Evolutionary conservation across 2,888 invertebrate genomes (phyloP), one percentile per base, ranked within the genome.

Genomic region (Lithophane leautieri): DNA sequence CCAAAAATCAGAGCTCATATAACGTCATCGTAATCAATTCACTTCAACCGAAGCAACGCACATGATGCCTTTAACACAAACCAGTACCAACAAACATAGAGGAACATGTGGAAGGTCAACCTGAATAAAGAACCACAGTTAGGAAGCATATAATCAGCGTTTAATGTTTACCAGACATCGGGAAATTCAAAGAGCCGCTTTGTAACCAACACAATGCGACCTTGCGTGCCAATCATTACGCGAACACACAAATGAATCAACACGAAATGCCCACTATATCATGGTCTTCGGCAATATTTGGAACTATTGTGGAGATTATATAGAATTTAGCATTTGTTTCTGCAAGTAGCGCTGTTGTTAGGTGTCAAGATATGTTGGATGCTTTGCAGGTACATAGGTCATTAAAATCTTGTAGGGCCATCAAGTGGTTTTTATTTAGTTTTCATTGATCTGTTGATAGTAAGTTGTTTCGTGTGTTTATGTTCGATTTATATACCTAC

Each of bases 191-290:
- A 82, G 75, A 83, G 44, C 22, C 28, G 52, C 87, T 81, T 85
- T 86, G 87, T 87, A 42, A 28, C 60, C 19, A 71, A 61, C 63
- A 81, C 60, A 80, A 70, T 76, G 47, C n/a, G 72, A 71, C 85
- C 85, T 87, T 76, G 80, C 65, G 54, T 82, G 85, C 76, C 85
- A 82, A 83, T 86, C 87, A 82, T 76, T 79, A 70, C 3, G 56
- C 50, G 69, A 85, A 60, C 70, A 76, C 73, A 74, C n/a, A 54
- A 84, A 73, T 58, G 76, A 72, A 76, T 75, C 78, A 63, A 52
- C 62, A 25, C n/a, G 14, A 63, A 34, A 11, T 19, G 0, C 25
- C 69, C 65, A 82, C 3, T 3, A 9, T 65, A 70, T 19, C 47
- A 42, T 60, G 82, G 22, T 22, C 78, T 54, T 8, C 14, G 22